Evolutionary conservation across 2,888 invertebrate genomes (phyloP), one percentile per base, ranked within the genome.

Genomic region (Dorcus hopei): DNA sequence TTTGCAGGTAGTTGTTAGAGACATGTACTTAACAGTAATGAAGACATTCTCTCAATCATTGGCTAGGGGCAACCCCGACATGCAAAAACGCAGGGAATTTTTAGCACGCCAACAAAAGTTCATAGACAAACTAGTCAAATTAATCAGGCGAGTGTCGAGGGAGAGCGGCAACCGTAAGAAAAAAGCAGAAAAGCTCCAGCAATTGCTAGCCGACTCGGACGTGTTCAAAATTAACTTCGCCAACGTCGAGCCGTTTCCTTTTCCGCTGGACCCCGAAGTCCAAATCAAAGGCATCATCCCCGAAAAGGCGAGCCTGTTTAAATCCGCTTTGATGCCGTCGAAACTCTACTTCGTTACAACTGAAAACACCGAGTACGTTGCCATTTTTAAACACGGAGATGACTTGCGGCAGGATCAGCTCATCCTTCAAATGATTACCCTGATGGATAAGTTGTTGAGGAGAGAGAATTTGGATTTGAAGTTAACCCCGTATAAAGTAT

Each of bases 361-460:
- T 0, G 87, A 89, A 58, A 89, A 89, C 41, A 84, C 85, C 39
- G 91, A 94, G 72, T 99, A 97, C 77, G 91, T 60, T 11, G 93
- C 97, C 0, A 97, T 99, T 61, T 98, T 98, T 77, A 99, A 99
- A 77, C 90, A 96, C 70, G 99, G 99, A 1, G 99, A 99, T 78
- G 98, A 99, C 76, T 79, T 99, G 52, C 83, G 99, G 2, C 98
- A 99, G 80, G 98, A 99, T 80, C 98, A 99, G 77, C 83, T 99
- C 1, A 94, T 99, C 61, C 80, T 99, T 49, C 98, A 99, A 81
- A 98, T 98, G 84, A 97, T 99, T 42, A 94, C 95, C 0, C 80
- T 99, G 9, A 99, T 99, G 97, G 99, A 99, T 77, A 95, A 95
- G 77, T 78, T 99, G 54, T 79, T 99, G 64, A 83, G 95, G 43